These are phyloP conservation scores for Eumerus sabulonum DNA, from an alignment of 2,888 invertebrate species.

Conservation along the genomic window DNA sequence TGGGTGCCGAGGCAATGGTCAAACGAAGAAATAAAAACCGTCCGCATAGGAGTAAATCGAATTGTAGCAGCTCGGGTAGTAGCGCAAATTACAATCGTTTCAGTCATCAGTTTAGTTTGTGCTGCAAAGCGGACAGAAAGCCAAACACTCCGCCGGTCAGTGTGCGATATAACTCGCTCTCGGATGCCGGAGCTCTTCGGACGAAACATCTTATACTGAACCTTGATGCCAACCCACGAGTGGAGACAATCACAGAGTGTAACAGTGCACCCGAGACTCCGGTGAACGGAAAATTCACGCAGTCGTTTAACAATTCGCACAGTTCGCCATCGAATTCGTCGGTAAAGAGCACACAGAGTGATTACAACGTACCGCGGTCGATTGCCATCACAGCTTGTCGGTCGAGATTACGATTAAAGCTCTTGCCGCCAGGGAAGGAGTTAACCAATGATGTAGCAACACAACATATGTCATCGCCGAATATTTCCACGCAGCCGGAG, in stretches of 20 bases:
- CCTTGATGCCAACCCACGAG: slow-evolving; percentile 49
- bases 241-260: slow-evolving; percentile 72
- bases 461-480: slow-evolving; percentile 78
- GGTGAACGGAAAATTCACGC: slow-evolving; percentile 74
- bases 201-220: slow-evolving; percentile 75
- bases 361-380: slow-evolving; percentile 74
- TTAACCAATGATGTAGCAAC: slow-evolving; percentile 66
- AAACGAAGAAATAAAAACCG: slow-evolving; percentile 74
- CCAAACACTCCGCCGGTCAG: slow-evolving; percentile 77
- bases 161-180: slow-evolving; percentile 77
- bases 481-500: slow-evolving; percentile 75
- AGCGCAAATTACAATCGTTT: slow-evolving; percentile 77
- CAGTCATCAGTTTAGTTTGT: slow-evolving; percentile 78
- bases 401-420: slow-evolving; percentile 77
- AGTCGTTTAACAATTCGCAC: slow-evolving; percentile 72
- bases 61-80: slow-evolving; percentile 47
- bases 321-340: slow-evolving; percentile 76
- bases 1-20: slow-evolving; percentile 71
- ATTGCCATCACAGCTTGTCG: slow-evolving; percentile 78
- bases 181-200: slow-evolving; percentile 72
- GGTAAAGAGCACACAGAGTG: slow-evolving; percentile 74
- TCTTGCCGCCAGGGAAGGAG: slow-evolving; percentile 77
- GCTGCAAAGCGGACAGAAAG: slow-evolving; percentile 77
- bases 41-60: slow-evolving; percentile 61
- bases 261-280: slow-evolving; percentile 78